Conservation (phyloP, 1,140 invertebrate genomes). For the Tyrophagus putrescentiae region DNA sequence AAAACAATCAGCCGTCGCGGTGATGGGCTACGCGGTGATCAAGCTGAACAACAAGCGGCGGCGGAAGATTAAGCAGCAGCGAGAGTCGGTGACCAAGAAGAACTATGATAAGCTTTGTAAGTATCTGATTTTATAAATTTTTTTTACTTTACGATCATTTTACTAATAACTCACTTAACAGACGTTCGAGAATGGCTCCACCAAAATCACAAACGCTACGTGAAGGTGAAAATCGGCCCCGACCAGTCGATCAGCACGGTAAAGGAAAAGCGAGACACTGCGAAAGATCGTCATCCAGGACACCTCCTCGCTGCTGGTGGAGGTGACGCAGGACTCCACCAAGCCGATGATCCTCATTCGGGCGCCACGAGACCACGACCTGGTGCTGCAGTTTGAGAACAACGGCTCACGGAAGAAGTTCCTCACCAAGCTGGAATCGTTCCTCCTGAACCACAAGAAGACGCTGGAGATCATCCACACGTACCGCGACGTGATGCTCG, state of each 20-base stretch:
- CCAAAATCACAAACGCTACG: constrained; percentile 72
- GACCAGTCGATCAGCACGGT: constrained; percentile 59
- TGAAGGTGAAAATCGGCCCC: constrained; percentile 60
- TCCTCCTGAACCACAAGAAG: constrained; percentile 65
- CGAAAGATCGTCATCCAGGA: constrained; percentile 44
- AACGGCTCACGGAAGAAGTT: constrained; percentile 66
- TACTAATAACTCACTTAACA: not conserved
- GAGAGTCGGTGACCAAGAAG: constrained; percentile 50
- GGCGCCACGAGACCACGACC: constrained; percentile 81
- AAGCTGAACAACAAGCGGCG: constrained; percentile 74
- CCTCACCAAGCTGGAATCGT: constrained; percentile 69
- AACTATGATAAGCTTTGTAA: constrained; percentile 69
- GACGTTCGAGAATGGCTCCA: constrained; percentile 87
- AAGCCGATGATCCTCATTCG: constrained; percentile 71
- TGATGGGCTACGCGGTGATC: constrained; percentile 78
- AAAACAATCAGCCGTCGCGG: constrained; percentile 43
- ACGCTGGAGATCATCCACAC: constrained; percentile 49
- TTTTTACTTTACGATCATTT: constrained; percentile 10
- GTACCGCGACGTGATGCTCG: constrained; percentile 67
- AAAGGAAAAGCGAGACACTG: constrained; percentile 38
- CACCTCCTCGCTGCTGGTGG: constrained; percentile 57
- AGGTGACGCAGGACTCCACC: constrained; percentile 47
- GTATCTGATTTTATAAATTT: constrained; percentile 15
- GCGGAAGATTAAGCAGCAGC: constrained; percentile 57
- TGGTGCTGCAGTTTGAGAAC: constrained; percentile 83